Evolutionary conservation across 2,797 vertebrate species (phyloP), one percentile per base, ranked within the genome.

Genomic region (Tarsius wallacei): DNA sequence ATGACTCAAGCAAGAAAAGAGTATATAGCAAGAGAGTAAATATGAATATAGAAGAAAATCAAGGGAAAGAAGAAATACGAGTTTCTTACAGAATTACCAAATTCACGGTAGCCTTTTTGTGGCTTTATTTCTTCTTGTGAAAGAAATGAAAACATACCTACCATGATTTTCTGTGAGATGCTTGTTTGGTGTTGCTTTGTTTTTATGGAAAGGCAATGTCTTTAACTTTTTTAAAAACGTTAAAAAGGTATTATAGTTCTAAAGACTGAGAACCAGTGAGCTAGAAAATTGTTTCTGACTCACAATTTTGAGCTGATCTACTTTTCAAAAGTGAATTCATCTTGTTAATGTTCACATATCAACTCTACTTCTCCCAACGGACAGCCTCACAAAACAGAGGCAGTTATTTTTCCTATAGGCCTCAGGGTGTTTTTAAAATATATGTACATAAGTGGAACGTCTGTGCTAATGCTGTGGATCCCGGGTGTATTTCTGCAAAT

Each of bases 281-380:
- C 82, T 83, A 90, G 63, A 97, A 97, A 97, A 91, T 84, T 96
- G 78, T 87, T 90, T 93, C 57, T 90, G 77, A 90, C 86, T 97
- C 47, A 86, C 66, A 83, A 76, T 84, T 86, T 86, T 0, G 16
- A 89, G 74, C 49, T 47, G 63, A 94, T 91, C 82, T 97, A 47
- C 90, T 97, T 97, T 93, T 86, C 59, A 73, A 80, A 89, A 91
- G 64, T 80, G 42, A 95, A 96, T 84, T 70, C n/a, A n/a, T 49
- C 31, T 86, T 22, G 2, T 81, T 91, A 90, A 42, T 22, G 33
- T 42, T 97, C 94, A 90, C 31, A 6, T 47, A 57, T 80, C 71
- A 61, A 55, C 64, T 89, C 78, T 83, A 33, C 49, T 68, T 93
- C 55, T 97, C 97, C 97, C 96, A 33, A 55, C 87, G 74, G 94